These are phyloP conservation scores for Ellobium chinense DNA, from an alignment of 2,888 invertebrate species.

Conservation along the genomic window DNA sequence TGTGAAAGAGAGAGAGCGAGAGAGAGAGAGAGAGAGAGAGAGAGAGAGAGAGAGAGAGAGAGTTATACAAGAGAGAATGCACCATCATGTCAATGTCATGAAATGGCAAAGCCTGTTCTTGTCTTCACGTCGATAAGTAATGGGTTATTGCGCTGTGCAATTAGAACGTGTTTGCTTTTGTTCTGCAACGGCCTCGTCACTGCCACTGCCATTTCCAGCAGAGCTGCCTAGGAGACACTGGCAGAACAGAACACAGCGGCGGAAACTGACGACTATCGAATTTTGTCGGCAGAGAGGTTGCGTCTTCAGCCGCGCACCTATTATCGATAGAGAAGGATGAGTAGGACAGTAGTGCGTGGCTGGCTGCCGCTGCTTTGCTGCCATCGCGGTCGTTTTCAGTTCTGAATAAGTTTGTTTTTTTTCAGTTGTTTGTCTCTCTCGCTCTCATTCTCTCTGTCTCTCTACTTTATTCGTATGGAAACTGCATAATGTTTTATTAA, in stretches of 20 bases:
- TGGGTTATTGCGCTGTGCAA: conserved; percentile 9
- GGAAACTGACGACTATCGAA: conserved; percentile 30
- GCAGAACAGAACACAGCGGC: not conserved
- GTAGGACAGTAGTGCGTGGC: conserved; percentile 6
- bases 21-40: not conserved
- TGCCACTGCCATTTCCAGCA: not conserved
- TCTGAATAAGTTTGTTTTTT: not conserved
- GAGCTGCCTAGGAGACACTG: not conserved
- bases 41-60: conserved; percentile 32
- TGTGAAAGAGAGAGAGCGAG: not conserved
- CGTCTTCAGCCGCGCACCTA: conserved; percentile 14
- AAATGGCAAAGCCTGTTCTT: no score
- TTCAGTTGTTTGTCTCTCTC: not conserved
- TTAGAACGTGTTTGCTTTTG: conserved; percentile 23
- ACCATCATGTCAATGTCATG: not conserved
- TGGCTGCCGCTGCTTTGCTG: not conserved
- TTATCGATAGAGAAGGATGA: conserved; percentile 27
- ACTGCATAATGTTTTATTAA: not conserved
- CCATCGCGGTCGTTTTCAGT: not conserved
- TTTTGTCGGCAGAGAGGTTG: conserved; percentile 18
- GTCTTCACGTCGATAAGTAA: conserved; percentile 23
- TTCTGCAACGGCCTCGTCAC: not conserved
- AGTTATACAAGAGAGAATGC: not conserved
- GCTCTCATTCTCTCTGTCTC: no score
- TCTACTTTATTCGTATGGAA: no score